Evolutionary conservation across 2,888 invertebrate genomes (phyloP).

Genomic region (Pseudeuparius sepicola): DNA sequence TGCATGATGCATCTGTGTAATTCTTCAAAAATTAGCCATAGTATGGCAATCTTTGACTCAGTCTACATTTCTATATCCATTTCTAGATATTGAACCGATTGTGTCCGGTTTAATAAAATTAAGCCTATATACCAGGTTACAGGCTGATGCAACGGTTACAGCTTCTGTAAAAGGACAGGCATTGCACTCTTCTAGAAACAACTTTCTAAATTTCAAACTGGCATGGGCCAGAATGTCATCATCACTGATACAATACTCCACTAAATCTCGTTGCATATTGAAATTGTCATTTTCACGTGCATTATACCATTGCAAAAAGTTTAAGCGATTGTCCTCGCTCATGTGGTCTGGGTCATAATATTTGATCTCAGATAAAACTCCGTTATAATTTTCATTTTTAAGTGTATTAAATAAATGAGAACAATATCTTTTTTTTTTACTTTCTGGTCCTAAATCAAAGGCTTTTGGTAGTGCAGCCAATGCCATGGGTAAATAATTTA

Average conservation of each 20-base stretch:
- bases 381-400: too few species aligned
- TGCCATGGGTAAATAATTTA: too few species aligned
- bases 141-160: slow-evolving; percentile 26
- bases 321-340: slow-evolving; percentile 4
- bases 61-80: slow-evolving; percentile 25
- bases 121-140: slow-evolving; percentile 23
- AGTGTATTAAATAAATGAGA: too few species aligned
- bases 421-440: too few species aligned
- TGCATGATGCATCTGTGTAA: slow-evolving; percentile 19
- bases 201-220: slow-evolving; percentile 24
- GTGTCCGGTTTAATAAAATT: slow-evolving; percentile 26
- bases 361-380: too few species aligned
- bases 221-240: slow-evolving; percentile 25
- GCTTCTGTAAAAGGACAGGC: too few species aligned
- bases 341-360: slow-evolving; percentile 7
- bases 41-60: slow-evolving; percentile 12
- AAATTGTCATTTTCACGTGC: slow-evolving; percentile 16
- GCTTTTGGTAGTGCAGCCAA: too few species aligned
- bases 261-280: slow-evolving; percentile 25
- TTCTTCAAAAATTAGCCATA: slow-evolving; percentile 20
- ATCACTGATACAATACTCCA: slow-evolving; percentile 19
- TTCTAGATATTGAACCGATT: slow-evolving; percentile 26
- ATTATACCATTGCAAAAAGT: slow-evolving; percentile 15
- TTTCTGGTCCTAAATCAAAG: too few species aligned
- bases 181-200: too few species aligned